These are phyloP conservation scores for Penaeus indicus DNA, from an alignment of 1,140 invertebrate species.

Conservation along the genomic window DNA sequence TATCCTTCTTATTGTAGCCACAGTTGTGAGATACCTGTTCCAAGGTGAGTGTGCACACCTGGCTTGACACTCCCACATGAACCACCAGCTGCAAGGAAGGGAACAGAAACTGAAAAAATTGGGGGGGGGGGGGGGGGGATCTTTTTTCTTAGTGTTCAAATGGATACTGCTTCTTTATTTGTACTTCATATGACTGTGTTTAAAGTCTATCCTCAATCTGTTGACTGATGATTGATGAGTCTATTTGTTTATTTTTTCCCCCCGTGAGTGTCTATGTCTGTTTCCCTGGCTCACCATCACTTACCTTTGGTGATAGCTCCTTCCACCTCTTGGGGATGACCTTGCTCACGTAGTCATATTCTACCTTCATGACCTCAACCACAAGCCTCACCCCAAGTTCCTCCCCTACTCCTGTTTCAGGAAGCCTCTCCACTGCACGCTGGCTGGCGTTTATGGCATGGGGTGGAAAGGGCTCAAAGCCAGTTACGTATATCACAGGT, in stretches of 20 bases:
- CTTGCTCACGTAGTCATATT: slow-evolving; percentile 76
- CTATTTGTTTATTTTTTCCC: too few relatives aligned
- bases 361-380: slow-evolving; percentile 69
- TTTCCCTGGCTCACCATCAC: not conserved
- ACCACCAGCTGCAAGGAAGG: slow-evolving; percentile 70
- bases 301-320: slow-evolving; percentile 68
- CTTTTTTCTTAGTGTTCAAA: too few relatives aligned
- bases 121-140: too few relatives aligned
- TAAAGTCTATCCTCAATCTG: too few relatives aligned
- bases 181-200: too few relatives aligned
- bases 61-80: slow-evolving; percentile 74
- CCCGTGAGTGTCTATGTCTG: too few relatives aligned
- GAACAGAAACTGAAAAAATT: too few relatives aligned
- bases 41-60: slow-evolving; percentile 71
- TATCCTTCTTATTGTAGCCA: slow-evolving; percentile 71
- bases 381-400: slow-evolving; percentile 64
- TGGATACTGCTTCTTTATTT: too few relatives aligned
- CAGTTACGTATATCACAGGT: slow-evolving; percentile 67
- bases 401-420: slow-evolving; percentile 67
- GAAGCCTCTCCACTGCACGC: slow-evolving; percentile 70
- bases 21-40: slow-evolving; percentile 72
- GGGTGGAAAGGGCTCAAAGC: slow-evolving; percentile 72
- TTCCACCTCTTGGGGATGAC: slow-evolving; percentile 78
- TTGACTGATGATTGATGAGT: too few relatives aligned
- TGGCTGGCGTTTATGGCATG: slow-evolving; percentile 72